Conservation (phyloP, 2,113 vertebrate species). For the Vicugna pacos region DNA sequence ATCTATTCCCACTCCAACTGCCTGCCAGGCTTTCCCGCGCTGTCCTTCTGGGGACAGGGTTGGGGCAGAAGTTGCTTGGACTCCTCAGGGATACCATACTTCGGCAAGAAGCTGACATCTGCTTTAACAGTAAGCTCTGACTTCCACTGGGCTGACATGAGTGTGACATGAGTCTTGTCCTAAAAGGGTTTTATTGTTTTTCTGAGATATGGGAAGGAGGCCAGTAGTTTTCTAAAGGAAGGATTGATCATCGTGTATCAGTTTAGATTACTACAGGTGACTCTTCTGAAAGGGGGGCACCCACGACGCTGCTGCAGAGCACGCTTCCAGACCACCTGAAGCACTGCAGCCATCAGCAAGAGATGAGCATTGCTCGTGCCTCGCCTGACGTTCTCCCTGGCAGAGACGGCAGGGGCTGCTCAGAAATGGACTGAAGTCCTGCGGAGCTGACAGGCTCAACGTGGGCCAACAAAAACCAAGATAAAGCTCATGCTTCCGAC, state of each 20-base stretch:
- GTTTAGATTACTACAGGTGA: background rate
- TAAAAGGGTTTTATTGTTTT: background rate
- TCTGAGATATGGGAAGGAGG: background rate
- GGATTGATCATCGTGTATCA: background rate
- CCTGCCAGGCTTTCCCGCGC: background rate
- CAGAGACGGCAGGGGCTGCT: background rate
- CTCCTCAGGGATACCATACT: background rate
- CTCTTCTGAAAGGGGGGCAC: background rate
- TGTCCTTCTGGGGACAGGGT: background rate
- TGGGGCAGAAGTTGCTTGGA: too few relatives aligned
- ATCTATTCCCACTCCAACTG: fast-evolving
- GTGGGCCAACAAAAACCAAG: conserved; percentile 62
- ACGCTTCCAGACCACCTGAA: background rate
- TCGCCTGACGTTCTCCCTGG: background rate
- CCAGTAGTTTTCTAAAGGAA: background rate
- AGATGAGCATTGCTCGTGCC: background rate
- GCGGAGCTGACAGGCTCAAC: background rate
- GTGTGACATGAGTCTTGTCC: background rate
- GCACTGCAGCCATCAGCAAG: background rate
- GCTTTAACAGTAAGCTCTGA: background rate
- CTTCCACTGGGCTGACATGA: too few relatives aligned
- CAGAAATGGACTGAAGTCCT: background rate
- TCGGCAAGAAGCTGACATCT: background rate
- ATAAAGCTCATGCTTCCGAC: conserved; percentile 48
- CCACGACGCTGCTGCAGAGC: background rate